Base-by-base conservation (phyloP, 1,140 invertebrate species). In the Polypedilum pembai region DNA sequence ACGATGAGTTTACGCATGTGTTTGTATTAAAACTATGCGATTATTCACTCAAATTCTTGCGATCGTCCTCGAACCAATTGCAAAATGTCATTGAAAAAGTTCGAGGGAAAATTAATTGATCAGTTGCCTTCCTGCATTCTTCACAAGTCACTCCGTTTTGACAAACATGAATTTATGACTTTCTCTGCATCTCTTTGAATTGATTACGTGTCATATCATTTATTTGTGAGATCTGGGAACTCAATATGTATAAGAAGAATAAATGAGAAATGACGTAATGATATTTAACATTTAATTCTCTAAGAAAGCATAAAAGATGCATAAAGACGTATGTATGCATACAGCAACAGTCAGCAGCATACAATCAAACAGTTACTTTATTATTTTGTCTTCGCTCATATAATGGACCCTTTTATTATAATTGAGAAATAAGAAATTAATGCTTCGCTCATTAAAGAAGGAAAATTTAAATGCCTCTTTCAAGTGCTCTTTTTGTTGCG, bases 171-270 rank as follows among this genome's bases (percentile, higher is more conserved):
- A 33, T 33, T 33, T 33, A 33, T 33, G 24, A 33, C 24, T 33
- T 33, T 33, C 24, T n/a, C n/a, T n/a, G n/a, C n/a, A n/a, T n/a
- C n/a, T n/a, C n/a, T n/a, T n/a, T n/a, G n/a, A 56, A 15, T 56
- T 56, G 45, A 56, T 56, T 56, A 56, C 45, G 45, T 56, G 45
- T 56, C 45, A n/a, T 56, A 56, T 56, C 45, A n/a, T 56, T 56
- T 12, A 56, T 56, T 15, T n/a, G n/a, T 1, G 45, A 56, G 45
- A 56, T 56, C 45, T 56, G 45, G n/a, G 3, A 56, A 56, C n/a
- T n/a, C 45, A 56, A 56, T 45, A 45, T 56, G 45, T 56, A 33
- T 33, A n/a, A n/a, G 45, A 4, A 56, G 45, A 56, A 56, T 56
- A 12, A 56, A 56, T 56, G 45, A 56, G 45, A 56, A 56, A 56